Conservation (phyloP, 1,140 invertebrate species). For the Bombus superbus region DNA sequence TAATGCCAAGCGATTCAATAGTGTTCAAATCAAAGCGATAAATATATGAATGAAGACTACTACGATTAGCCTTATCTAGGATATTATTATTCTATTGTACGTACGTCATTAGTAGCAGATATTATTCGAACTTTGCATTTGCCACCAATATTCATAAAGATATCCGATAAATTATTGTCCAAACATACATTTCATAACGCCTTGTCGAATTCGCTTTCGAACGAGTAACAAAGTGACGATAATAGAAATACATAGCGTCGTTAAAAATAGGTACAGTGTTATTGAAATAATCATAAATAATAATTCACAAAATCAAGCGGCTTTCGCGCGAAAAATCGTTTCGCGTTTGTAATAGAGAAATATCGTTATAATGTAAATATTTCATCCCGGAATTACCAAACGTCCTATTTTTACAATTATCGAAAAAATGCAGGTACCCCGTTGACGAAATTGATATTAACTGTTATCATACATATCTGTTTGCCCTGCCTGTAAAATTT, state of each 20-base stretch:
- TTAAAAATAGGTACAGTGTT: background rate
- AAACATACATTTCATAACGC: background rate
- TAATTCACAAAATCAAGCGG: background rate
- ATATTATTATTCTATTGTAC: background rate
- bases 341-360: background rate
- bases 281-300: too few species aligned
- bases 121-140: background rate
- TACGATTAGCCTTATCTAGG: background rate
- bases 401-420: background rate
- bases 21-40: background rate
- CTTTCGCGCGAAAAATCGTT: background rate
- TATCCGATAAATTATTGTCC: background rate
- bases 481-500: too few species aligned
- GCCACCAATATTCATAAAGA: background rate
- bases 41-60: background rate
- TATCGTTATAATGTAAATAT: background rate
- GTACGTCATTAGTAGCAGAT: background rate
- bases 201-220: background rate
- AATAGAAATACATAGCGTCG: background rate
- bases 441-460: background rate
- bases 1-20: background rate
- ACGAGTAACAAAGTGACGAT: background rate
- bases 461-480: background rate
- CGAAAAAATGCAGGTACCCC: background rate
- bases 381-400: background rate